Percentiles rank a stretch among this genome's conserved stretches.
These are phyloP conservation scores for Bhutanitis thaidina DNA, from an alignment of 2,888 invertebrate species.

Conservation along the genomic window DNA sequence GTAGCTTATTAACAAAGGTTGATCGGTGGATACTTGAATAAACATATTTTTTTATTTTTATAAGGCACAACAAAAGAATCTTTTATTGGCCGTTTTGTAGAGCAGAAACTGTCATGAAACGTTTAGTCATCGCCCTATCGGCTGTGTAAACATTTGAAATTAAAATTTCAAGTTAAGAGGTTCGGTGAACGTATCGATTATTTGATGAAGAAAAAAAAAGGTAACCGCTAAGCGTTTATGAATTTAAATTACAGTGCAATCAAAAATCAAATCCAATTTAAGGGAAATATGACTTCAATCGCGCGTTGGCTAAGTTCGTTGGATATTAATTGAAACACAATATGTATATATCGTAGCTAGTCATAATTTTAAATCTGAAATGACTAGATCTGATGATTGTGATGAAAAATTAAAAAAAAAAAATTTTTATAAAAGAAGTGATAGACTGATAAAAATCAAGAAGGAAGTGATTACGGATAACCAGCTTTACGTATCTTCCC, in stretches of 20 bases:
- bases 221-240: too few species aligned
- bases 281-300: too few species aligned
- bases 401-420: too few species aligned
- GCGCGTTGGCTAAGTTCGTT: too few species aligned
- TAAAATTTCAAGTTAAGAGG: slow-evolving; percentile 28
- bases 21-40: slow-evolving; percentile 39
- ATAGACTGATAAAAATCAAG: slow-evolving; percentile 27
- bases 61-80: slow-evolving; percentile 56
- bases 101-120: slow-evolving; percentile 65
- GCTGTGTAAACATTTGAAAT: slow-evolving; percentile 60
- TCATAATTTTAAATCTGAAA: too few species aligned
- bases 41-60: slow-evolving; percentile 52
- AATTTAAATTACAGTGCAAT: too few species aligned
- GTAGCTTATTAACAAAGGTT: slow-evolving; percentile 15
- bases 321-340: too few species aligned
- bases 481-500: slow-evolving; percentile 33
- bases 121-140: slow-evolving; percentile 59
- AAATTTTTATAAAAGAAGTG: too few species aligned
- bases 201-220: not conserved
- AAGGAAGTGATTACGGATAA: slow-evolving; percentile 26
- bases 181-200: slow-evolving; percentile 4
- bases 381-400: too few species aligned
- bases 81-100: slow-evolving; percentile 72
- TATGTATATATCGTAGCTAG: too few species aligned
- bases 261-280: too few species aligned